Base-by-base conservation (phyloP, 2,113 vertebrate species). In the Chaetodon trifascialis region DNA sequence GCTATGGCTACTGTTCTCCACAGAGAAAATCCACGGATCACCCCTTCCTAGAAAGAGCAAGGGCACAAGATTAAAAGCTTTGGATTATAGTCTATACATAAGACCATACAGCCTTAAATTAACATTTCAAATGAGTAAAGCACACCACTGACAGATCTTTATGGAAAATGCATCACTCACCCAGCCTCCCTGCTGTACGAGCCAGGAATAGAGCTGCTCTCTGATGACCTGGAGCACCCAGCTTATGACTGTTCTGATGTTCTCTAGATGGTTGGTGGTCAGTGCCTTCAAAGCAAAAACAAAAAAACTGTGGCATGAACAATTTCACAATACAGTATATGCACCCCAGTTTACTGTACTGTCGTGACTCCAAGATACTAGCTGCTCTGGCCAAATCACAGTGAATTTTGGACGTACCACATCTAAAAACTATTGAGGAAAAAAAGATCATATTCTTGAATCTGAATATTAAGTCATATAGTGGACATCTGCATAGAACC, bases 141-240 rank as follows among this genome's bases (percentile, higher is more conserved):
- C 49, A 65, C 4, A 15, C 0, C 0, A 10, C 0, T 38, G 10
- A 38, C 54, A 11, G 9, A 51, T 16, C 19, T 7, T 19, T 30
- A 38, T 12, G 7, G 15, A 17, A 14, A 52, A 70, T 3, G 11
- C 16, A 40, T 36, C 15, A 92, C 95, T 93, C 76, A 95, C 95
- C 95, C 95, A 96, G 89, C 95, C 95, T 84, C 95, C 95, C 38
- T 96, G 95, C 2, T 92, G 91, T 23, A 94, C 79, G 9, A 96
- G 72, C 95, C 95, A 96, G 42, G 67, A 3, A 67, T 94, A 91
- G 16, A 94, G 91, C 38, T 58, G 60, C 46, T 95, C 93, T 66
- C 83, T 93, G 86, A 96, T 93, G 70, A 95, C 91, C 67, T 95
- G 92, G 1, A 95, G 90, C 47, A 95, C 87, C 95, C 95, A 96